phyloP scores from a whole-genome alignment of 2,888 invertebrate genomes.

The Tuta absoluta region DNA sequence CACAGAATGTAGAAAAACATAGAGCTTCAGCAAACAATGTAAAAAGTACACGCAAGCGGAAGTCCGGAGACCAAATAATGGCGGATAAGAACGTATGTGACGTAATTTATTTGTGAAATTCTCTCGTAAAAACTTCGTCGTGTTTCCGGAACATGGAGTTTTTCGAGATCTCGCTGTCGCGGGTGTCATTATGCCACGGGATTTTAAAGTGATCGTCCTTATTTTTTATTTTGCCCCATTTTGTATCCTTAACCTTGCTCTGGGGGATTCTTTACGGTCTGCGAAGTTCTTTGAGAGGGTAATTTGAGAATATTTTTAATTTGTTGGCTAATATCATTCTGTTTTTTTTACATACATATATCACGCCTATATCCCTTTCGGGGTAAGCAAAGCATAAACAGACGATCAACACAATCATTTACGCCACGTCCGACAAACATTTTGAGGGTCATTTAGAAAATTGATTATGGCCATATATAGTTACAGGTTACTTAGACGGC shows the following conservation, averaged over 20 bases:
- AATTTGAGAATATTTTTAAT: constrained; percentile 19
- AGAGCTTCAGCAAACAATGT: constrained; percentile 60
- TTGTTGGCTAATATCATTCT: constrained; percentile 24
- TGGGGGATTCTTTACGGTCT: constrained; percentile 28
- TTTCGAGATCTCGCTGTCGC: constrained; percentile 52
- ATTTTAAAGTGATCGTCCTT: constrained; percentile 63
- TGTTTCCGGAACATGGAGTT: constrained; percentile 55
- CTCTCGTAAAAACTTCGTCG: constrained; percentile 64
- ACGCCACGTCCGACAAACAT: too few relatives aligned
- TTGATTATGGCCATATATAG: too few relatives aligned
- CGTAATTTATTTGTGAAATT: constrained; percentile 74
- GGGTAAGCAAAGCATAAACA: too few relatives aligned
- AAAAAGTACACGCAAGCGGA: constrained; percentile 62
- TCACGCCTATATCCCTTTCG: too few relatives aligned
- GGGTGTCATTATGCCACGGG: constrained; percentile 58
- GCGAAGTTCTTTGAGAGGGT: constrained; percentile 22
- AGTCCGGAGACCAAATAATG: constrained; percentile 70
- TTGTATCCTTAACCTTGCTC: constrained; percentile 38
- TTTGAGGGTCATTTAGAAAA: too few relatives aligned
- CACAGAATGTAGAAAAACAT: constrained; percentile 56
- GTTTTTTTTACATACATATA: too few relatives aligned
- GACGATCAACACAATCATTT: too few relatives aligned
- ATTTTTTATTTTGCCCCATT: constrained; percentile 51
- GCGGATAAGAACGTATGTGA: constrained; percentile 69
- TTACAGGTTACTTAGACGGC: too few relatives aligned